phyloP scores from a whole-genome alignment of 2,113 vertebrate species.

The Benitochromis conjunctus region DNA sequence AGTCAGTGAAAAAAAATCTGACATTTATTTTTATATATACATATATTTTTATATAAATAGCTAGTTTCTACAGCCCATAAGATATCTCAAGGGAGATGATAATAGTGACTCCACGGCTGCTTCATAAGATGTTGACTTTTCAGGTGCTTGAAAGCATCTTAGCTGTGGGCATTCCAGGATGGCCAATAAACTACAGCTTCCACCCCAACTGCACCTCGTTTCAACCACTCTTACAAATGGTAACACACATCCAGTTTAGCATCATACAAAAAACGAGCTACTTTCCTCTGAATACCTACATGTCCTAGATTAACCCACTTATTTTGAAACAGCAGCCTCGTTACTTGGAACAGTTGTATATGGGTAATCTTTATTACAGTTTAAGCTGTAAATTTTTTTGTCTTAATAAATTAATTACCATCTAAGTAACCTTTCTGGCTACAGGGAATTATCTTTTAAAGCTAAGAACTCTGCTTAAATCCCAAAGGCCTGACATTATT shows the following conservation, averaged over 20 bases:
- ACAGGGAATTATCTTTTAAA: not conserved
- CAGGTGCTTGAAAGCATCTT: not conserved
- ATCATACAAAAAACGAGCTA: not conserved
- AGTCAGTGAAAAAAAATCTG: not conserved
- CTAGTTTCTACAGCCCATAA: not conserved
- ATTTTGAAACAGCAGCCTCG: not conserved
- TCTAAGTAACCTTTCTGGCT: not conserved
- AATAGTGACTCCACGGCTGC: constrained; percentile 4
- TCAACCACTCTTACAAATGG: not conserved
- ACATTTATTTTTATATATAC: not conserved
- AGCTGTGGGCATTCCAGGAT: not conserved
- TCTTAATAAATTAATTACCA: not conserved
- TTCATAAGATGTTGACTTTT: constrained; percentile 9
- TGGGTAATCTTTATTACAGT: not conserved
- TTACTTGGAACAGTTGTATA: not conserved
- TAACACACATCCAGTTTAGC: not conserved
- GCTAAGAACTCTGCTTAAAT: not conserved
- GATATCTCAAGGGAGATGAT: constrained; percentile 3
- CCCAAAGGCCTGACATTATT: not conserved
- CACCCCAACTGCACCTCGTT: not conserved
- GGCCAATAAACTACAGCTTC: not conserved
- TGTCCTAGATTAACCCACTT: rapidly evolving
- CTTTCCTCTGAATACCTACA: not conserved
- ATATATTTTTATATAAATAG: not conserved
- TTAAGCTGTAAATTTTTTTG: not conserved